phyloP scores from a whole-genome alignment of 1,140 invertebrate genomes.

The Thaumatotibia leucotreta region DNA sequence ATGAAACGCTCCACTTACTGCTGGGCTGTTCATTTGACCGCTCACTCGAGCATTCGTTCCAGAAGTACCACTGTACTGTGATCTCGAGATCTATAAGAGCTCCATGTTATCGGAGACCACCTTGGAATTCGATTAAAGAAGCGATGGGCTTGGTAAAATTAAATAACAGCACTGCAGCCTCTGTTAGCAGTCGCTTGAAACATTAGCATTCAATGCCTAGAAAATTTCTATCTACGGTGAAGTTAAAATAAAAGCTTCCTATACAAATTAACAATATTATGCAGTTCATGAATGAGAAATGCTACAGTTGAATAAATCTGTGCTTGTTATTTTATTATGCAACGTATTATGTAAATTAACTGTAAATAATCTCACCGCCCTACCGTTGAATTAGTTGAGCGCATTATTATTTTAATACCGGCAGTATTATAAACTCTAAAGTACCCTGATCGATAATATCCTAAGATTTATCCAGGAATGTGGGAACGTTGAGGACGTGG shows the following conservation, averaged over 20 bases:
- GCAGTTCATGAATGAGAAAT: background rate
- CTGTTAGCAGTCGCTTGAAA: background rate
- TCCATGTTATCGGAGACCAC: background rate
- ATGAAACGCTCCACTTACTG: constrained; percentile 60
- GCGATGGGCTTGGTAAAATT: no score
- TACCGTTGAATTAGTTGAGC: background rate
- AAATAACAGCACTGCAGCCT: background rate
- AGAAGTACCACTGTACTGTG: background rate
- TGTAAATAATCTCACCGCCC: background rate
- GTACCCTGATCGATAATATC: constrained; percentile 21
- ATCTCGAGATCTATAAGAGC: background rate
- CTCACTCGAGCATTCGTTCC: background rate
- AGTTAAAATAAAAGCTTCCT: background rate
- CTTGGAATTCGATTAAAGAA: background rate
- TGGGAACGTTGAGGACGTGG: constrained; percentile 20
- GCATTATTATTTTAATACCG: background rate
- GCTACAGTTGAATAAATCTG: background rate
- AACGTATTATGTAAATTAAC: background rate
- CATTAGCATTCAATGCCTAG: background rate
- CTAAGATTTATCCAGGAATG: constrained; percentile 37
- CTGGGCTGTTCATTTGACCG: constrained; percentile 15
- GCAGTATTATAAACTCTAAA: background rate
- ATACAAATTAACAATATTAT: background rate
- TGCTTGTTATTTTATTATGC: background rate
- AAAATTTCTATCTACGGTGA: background rate